Evolutionary conservation across 2,113 vertebrate genomes (phyloP), one percentile per base, ranked within the genome.

Genomic region (Oryzias celebensis): DNA sequence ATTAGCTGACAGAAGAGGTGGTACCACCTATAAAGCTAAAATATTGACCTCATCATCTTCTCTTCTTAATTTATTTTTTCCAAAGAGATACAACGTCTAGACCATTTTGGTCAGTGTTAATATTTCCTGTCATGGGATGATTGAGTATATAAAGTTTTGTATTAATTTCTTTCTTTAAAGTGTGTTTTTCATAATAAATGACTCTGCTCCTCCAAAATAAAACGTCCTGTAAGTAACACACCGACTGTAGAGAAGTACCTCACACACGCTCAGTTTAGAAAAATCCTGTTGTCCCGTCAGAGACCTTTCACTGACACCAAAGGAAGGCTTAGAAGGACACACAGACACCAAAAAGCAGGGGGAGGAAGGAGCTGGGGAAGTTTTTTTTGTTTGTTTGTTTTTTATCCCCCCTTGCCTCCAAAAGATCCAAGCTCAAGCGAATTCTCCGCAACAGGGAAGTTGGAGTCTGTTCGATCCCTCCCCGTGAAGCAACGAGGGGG

Each of bases 401-500:
- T 36, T 36, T 36, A 36, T 36, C 36, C 36, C 36, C 36, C 36
- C 36, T n/a, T 17, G 10, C 47, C 41, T 67, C 60, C 66, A 61
- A 16, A 49, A 45, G 69, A 82, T 70, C 82, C 68, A 16, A 63
- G 73, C 76, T 73, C 68, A 90, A 91, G 89, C 89, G 89, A 93
- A 91, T 93, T 91, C 81, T 70, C 81, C 73, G 71, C 75, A 36
- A 36, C 83, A 81, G 87, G 83, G 82, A 24, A 74, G 61, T 41
- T 71, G 60, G 52, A 78, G 83, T 80, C 74, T 54, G 48, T 80
- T 75, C 80, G 61, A 77, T 60, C 55, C 75, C 55, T 74, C 91
- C 89, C 89, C 90, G 92, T 92, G 90, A 54, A 85, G 90, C 90
- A 79, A 91, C 88, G 90, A 93, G 91, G 68, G 82, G 36, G 36